Base-by-base conservation (phyloP, 2,888 invertebrate genomes). In the Melieria picta region DNA sequence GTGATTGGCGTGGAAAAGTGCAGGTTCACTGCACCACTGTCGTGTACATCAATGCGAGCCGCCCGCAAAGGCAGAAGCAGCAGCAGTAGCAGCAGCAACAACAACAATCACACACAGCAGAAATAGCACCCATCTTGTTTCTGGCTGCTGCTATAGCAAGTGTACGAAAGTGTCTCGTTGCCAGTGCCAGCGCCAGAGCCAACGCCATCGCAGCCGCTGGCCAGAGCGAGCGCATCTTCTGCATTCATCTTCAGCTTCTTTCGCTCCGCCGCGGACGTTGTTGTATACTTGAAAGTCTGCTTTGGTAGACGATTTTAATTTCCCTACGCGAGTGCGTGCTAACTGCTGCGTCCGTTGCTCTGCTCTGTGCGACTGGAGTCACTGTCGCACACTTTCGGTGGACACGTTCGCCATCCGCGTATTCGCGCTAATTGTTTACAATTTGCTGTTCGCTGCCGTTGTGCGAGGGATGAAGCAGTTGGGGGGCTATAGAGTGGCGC, bases 281-380 rank as follows among this genome's bases (percentile, higher is more conserved):
- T 79, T 78, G 81, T 81, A 81, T 77, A 81, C 81, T 81, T 81
- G 81, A 82, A 80, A 79, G 78, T 79, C 81, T 76, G 81, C 81
- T 82, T 81, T 78, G 80, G 76, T 81, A 77, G 74, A 77, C 75
- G 73, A 80, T 80, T 75, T 72, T 64, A 66, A 73, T 75, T 50
- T 56, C 69, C 52, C 57, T 56, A 65, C 58, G 65, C 11, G 13
- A 5, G 48, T 58, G 57, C 13, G 57, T 57, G 60, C 60, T 60
- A 67, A 67, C 30, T 30, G 43, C 9, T 30, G 46, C n/a, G 9
- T 60, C 16, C 30, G 30, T 30, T 30, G 30, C 30, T 3, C 30
- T 30, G 30, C 30, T 30, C 2, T 30, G 30, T 30, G 30, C 30
- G 30, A 30, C 30, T 30, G 30, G 30, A 30, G 30, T 30, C 30